These are phyloP conservation scores for Calosoma granatense DNA, from an alignment of 1,140 invertebrate species.

Conservation along the genomic window DNA sequence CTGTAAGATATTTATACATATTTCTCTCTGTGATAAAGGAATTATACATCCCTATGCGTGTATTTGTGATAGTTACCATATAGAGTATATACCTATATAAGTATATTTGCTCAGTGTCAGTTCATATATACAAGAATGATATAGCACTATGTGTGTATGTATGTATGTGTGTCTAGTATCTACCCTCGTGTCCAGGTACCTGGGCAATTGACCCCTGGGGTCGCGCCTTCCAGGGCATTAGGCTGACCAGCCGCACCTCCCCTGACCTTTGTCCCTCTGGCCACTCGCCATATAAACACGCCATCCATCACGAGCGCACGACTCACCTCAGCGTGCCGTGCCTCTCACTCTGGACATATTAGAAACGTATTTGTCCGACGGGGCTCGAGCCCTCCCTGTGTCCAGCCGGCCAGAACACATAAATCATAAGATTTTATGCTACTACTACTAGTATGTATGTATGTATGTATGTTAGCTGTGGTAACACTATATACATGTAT, in stretches of 20 bases:
- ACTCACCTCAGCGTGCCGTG: conserved; percentile 11
- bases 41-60: too few species aligned
- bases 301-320: conserved; percentile 31
- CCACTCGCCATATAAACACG: conserved; percentile 37
- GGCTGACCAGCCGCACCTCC: conserved; percentile 33
- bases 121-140: too few species aligned
- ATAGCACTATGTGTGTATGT: too few species aligned
- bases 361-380: conserved; percentile 28
- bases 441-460: neutral
- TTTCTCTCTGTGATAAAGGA: too few species aligned
- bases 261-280: conserved; percentile 32
- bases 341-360: conserved; percentile 23
- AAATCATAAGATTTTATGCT: conserved; percentile 18
- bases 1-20: too few species aligned
- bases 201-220: conserved; percentile 32
- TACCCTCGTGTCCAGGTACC: conserved; percentile 18
- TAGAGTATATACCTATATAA: too few species aligned
- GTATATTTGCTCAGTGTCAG: too few species aligned
- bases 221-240: conserved; percentile 29
- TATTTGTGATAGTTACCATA: too few species aligned
- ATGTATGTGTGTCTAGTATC: too few species aligned
- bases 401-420: conserved; percentile 19
- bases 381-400: conserved; percentile 16
- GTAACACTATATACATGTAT: too few species aligned
- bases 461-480: too few species aligned